These are phyloP conservation scores for Bombycilla garrulus DNA, from an alignment of 2,113 vertebrate species.

Conservation along the genomic window DNA sequence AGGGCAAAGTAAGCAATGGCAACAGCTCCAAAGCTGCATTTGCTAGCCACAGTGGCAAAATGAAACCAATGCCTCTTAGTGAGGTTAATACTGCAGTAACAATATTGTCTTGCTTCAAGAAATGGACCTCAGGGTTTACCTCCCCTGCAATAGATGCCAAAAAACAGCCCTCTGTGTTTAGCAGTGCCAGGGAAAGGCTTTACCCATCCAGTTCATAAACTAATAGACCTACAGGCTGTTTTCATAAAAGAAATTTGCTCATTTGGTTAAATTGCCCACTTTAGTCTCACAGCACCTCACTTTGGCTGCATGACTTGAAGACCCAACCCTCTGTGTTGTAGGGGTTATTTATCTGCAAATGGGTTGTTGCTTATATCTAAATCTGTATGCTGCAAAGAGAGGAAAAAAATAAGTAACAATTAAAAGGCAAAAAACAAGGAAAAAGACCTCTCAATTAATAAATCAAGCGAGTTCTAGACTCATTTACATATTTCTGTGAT, in stretches of 20 bases:
- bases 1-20: neutral
- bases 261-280: neutral
- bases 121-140: neutral
- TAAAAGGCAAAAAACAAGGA: neutral
- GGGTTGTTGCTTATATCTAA: neutral
- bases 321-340: neutral
- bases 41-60: conserved; percentile 74
- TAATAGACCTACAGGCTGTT: neutral
- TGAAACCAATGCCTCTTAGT: conserved; percentile 86
- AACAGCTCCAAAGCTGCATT: neutral
- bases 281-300: neutral
- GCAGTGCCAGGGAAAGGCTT: neutral
- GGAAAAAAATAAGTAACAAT: neutral
- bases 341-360: neutral
- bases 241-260: neutral
- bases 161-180: neutral
- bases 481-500: neutral
- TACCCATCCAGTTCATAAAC: neutral
- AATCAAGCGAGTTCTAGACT: neutral
- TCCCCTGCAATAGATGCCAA: fast-evolving
- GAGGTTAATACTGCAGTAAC: conserved; percentile 87
- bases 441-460: neutral
- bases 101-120: conserved; percentile 62
- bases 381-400: neutral
- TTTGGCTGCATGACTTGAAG: fast-evolving